Evolutionary conservation across 2,888 invertebrate genomes (phyloP).

Genomic region (Lasioglossum morio): DNA sequence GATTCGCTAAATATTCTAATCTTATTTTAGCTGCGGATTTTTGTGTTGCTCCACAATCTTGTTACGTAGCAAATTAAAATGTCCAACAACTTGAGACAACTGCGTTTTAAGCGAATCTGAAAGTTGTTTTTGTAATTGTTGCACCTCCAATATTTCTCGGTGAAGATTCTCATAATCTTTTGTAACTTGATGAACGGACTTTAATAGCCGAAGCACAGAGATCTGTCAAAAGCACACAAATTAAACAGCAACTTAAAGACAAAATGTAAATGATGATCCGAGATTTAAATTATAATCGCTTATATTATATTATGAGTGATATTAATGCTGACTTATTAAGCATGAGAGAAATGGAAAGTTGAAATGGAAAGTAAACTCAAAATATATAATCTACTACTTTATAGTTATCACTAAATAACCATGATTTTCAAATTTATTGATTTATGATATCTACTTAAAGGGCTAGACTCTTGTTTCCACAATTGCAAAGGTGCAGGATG

Average conservation of each 20-base stretch:
- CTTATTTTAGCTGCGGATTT: conserved; percentile 78
- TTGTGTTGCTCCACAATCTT: conserved; percentile 86
- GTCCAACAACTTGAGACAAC: conserved; percentile 90
- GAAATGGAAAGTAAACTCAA: background rate
- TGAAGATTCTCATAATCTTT: conserved; percentile 92
- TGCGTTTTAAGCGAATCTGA: conserved; percentile 91
- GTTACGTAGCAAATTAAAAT: conserved; percentile 90
- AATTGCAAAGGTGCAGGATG: too few species aligned
- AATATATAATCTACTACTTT: background rate
- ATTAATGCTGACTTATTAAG: background rate
- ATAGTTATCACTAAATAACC: background rate
- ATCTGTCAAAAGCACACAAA: conserved; percentile 84
- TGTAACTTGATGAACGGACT: conserved; percentile 90
- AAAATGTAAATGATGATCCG: conserved; percentile 24
- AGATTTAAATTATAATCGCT: background rate
- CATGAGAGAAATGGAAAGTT: background rate
- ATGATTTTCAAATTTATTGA: background rate
- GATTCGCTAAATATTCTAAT: conserved; percentile 20
- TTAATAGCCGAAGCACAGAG: conserved; percentile 90
- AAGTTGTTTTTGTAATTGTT: conserved; percentile 92
- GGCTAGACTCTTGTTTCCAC: too few species aligned
- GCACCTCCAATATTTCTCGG: conserved; percentile 92
- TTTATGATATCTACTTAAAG: background rate
- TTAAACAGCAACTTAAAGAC: conserved; percentile 43
- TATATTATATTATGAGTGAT: background rate